Evolutionary conservation across 2,113 vertebrate species (phyloP), one percentile per base, ranked within the genome.

Genomic region (Equus quagga): DNA sequence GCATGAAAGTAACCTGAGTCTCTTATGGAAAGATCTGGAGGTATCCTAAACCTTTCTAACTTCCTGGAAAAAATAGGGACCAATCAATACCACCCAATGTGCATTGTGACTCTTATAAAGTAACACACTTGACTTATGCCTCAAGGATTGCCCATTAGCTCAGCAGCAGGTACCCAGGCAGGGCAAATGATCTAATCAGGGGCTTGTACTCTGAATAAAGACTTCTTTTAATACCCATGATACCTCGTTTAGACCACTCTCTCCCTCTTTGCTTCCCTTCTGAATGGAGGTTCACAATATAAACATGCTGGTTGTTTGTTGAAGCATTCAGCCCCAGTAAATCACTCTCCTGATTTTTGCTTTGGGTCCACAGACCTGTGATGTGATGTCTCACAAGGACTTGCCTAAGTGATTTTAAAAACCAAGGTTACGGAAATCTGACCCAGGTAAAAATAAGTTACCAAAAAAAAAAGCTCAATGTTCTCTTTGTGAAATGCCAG

Each of bases 401-500:
- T 97, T 96, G 94, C 93, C 95, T 97, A 94, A 82, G 56, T 87
- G 97, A 78, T 51, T 97, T 97, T 93, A 96, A 96, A 79, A 93
- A 56, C 12, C 56, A 96, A 76, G 44, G 56, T 64, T 96, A 75
- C 70, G 92, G 97, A 96, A 96, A 96, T 93, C n/a, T 92, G 96
- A 98, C n/a, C 83, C 49, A 2, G 0, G 72, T 76, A 89, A 89
- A 91, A 95, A 94, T 92, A 80, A 0, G 23, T 49, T 18, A 51
- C 49, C 18, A 14, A 79, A 85, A 41, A 54, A 36, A 96, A 73
- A n/a, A 88, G 62, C 87, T 97, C 87, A 72, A 54, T 1, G 0
- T 96, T 96, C 96, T 97, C 49, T 96, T 67, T 95, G 89, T 97
- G 86, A 98, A 98, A 98, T 81, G 49, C 69, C 91, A 98, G 72